Conservation (phyloP, 1,140 invertebrate genomes). For the Matsumurasca onukii region DNA sequence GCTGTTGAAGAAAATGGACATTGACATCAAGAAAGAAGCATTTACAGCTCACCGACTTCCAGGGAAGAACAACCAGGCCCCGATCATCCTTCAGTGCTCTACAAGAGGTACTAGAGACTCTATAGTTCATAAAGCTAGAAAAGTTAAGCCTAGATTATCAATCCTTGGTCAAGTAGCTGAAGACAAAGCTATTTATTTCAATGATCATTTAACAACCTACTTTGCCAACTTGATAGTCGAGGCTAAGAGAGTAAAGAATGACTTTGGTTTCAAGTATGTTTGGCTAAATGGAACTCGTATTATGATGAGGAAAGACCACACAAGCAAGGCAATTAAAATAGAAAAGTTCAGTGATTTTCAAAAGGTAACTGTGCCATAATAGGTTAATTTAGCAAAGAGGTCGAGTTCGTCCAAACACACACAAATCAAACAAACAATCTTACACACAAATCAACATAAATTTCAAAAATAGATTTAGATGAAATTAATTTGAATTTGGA, state of each 20-base stretch:
- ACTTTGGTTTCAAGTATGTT: background rate
- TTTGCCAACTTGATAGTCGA: conserved; percentile 14
- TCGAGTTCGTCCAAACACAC: background rate
- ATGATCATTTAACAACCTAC: conserved; percentile 28
- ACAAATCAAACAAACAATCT: background rate
- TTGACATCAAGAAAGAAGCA: conserved; percentile 7
- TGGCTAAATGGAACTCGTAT: conserved; percentile 27
- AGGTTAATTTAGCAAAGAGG: background rate
- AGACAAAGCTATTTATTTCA: conserved; percentile 26
- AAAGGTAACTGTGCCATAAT: background rate
- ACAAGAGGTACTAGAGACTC: conserved; percentile 8
- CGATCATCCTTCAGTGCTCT: conserved; percentile 2
- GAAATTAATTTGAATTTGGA: background rate
- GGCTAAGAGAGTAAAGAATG: conserved; percentile 16
- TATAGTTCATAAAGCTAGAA: conserved; percentile 22
- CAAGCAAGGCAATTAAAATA: conserved; percentile 20
- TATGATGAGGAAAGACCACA: conserved; percentile 25
- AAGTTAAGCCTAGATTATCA: conserved; percentile 12
- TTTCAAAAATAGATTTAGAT: conserved; percentile 19
- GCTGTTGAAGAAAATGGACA: conserved; percentile 12
- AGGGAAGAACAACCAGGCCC: background rate
- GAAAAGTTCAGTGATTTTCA: conserved; percentile 1
- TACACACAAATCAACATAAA: background rate
- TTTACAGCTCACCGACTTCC: conserved; percentile 21
- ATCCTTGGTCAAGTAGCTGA: background rate